Conservation (phyloP, 2,888 invertebrate genomes). For the Drosophila mulleri region DNA sequence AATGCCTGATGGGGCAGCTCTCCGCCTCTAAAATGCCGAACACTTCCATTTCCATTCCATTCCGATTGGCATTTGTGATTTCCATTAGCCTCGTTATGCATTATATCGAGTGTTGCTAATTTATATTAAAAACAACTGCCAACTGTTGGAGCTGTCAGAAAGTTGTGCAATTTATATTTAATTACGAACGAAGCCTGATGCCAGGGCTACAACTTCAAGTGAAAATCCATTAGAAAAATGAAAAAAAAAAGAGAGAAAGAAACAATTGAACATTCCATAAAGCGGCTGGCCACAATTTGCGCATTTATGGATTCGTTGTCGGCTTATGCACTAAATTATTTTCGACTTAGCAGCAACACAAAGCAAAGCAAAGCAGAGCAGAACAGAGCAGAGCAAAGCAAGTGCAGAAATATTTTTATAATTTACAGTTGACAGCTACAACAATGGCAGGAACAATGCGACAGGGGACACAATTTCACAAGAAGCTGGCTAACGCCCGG, state of each 20-base stretch:
- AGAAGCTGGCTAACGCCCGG: slow-evolving; percentile 50
- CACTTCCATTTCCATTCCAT: slow-evolving; percentile 19
- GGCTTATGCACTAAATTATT: slow-evolving; percentile 60
- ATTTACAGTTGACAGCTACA: slow-evolving; percentile 78
- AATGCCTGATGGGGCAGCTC: slow-evolving; percentile 19
- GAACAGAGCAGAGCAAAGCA: slow-evolving; percentile 11
- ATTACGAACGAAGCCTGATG: slow-evolving; percentile 36
- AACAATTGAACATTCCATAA: slow-evolving; percentile 48
- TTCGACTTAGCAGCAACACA: slow-evolving; percentile 40
- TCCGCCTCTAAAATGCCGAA: not conserved
- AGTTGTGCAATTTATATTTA: slow-evolving; percentile 77
- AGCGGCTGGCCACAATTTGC: slow-evolving; percentile 63
- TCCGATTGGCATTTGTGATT: slow-evolving; percentile 32
- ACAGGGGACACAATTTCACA: slow-evolving; percentile 24
- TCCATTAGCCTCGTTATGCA: slow-evolving; percentile 28
- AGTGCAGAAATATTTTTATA: slow-evolving; percentile 72
- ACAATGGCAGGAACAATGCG: slow-evolving; percentile 37
- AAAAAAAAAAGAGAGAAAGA: slow-evolving; percentile 15
- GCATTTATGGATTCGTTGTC: slow-evolving; percentile 16
- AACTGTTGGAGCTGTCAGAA: slow-evolving; percentile 70
- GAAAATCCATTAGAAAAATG: slow-evolving; percentile 69
- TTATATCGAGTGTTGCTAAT: slow-evolving; percentile 38
- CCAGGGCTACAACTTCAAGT: slow-evolving; percentile 44
- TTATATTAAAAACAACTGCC: slow-evolving; percentile 57
- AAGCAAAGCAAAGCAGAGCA: slow-evolving; percentile 10